Evolutionary conservation across 2,797 vertebrate species (phyloP).

Genomic region (Oryzias sinensis): DNA sequence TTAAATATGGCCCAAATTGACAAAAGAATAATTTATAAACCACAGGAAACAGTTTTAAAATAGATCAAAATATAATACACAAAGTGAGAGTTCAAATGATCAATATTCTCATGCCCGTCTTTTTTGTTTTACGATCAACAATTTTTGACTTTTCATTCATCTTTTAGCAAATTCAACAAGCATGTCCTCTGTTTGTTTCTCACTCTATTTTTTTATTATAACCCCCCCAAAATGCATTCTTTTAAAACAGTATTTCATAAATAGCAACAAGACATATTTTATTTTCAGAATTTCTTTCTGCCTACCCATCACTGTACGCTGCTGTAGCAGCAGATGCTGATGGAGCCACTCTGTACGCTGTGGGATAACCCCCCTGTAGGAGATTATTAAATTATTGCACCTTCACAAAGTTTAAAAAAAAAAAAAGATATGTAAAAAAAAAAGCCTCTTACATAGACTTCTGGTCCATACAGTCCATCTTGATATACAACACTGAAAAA

Average conservation of each 20-base stretch:
- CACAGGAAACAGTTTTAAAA: no score
- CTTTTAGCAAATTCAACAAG: no score
- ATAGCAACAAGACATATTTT: background rate
- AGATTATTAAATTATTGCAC: constrained; percentile 2
- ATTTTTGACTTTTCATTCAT: no score
- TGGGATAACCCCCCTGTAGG: constrained; percentile 78
- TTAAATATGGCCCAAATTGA: no score
- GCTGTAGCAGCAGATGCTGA: constrained; percentile 77
- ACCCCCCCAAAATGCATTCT: background rate
- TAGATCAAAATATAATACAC: no score
- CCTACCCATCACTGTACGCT: constrained; percentile 82
- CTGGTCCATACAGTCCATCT: constrained; percentile 81
- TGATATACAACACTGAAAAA: constrained; percentile 81
- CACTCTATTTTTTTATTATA: no score
- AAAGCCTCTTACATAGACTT: constrained; percentile 76
- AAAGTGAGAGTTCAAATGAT: no score
- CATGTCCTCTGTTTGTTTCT: no score
- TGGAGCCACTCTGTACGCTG: constrained; percentile 81
- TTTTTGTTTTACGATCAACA: no score
- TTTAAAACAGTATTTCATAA: background rate
- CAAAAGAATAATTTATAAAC: no score
- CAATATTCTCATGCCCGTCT: no score
- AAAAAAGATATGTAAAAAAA: background rate
- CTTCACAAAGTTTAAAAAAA: background rate
- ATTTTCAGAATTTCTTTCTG: background rate